A percentile compares a stretch with the other conserved stretches of the same genome.
Conservation (phyloP, 2,797 vertebrate genomes). For the Borostomias antarcticus region DNA sequence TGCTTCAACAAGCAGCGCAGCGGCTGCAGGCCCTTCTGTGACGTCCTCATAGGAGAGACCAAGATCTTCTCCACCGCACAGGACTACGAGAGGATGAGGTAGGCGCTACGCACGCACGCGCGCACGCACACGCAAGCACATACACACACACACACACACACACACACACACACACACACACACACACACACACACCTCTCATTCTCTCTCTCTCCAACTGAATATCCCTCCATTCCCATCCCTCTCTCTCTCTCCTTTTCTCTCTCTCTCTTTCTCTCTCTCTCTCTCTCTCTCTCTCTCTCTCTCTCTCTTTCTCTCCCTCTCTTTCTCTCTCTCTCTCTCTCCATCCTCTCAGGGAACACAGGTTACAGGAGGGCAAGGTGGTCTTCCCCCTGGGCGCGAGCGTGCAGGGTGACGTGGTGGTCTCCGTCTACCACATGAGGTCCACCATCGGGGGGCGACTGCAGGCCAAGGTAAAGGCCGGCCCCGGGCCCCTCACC, state of each 20-base stretch:
- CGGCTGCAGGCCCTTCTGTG: slow-evolving; percentile 96
- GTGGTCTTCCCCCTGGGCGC: slow-evolving; percentile 90
- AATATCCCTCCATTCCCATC: not conserved
- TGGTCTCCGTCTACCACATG: slow-evolving; percentile 94
- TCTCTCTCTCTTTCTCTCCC: not conserved
- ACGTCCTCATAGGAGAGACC: slow-evolving; percentile 94
- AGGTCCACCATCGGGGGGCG: slow-evolving; percentile 95
- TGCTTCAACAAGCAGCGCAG: slow-evolving; percentile 98
- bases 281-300: not conserved
- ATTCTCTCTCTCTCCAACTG: not conserved
- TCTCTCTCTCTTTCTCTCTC: not conserved
- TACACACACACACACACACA: slow-evolving; percentile 3
- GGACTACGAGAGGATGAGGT: slow-evolving; percentile 99
- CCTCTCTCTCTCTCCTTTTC: not conserved
- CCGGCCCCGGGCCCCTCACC: no score
- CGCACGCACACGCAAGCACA: not conserved
- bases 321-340: not conserved
- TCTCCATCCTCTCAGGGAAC: slow-evolving; percentile 80
- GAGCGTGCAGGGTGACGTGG: slow-evolving; percentile 93
- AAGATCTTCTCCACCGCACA: slow-evolving; percentile 94
- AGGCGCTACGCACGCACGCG: not conserved
- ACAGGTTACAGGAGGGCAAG: slow-evolving; percentile 93
- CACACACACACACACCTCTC: not conserved
- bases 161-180: not conserved
- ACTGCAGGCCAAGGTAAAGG: slow-evolving; percentile 93